Conservation (phyloP, 2,888 invertebrate genomes). For the Nineta flava region DNA sequence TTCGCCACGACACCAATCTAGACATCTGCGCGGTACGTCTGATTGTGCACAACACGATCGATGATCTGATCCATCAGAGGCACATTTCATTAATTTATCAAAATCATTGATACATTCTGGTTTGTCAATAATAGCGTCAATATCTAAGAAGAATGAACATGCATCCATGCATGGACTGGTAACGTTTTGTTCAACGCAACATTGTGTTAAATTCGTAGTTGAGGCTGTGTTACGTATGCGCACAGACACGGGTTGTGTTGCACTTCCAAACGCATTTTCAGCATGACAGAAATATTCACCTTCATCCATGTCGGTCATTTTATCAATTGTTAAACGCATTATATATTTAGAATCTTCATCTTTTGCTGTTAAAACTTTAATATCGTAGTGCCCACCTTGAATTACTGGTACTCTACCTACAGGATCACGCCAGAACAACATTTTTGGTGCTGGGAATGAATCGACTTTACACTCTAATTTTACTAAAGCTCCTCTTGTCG, state of each 20-base stretch:
- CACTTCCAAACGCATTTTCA: conserved; percentile 64
- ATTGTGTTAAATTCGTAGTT: conserved; percentile 58
- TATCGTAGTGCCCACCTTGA: conserved; percentile 58
- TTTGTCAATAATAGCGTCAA: conserved; percentile 65
- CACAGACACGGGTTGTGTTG: conserved; percentile 56
- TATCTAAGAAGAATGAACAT: conserved; percentile 68
- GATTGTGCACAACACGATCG: conserved; percentile 66
- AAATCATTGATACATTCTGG: conserved; percentile 71
- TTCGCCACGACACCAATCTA: conserved; percentile 74
- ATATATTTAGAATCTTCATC: conserved; percentile 52
- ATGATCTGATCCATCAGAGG: conserved; percentile 69
- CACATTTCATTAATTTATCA: conserved; percentile 72
- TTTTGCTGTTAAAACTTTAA: conserved; percentile 39
- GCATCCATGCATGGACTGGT: conserved; percentile 64
- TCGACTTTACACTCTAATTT: conserved; percentile 63
- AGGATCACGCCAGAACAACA: conserved; percentile 68
- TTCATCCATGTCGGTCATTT: conserved; percentile 50
- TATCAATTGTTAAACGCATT: conserved; percentile 59
- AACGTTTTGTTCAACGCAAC: conserved; percentile 68
- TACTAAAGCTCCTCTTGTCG: conserved; percentile 57
- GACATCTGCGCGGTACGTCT: conserved; percentile 63
- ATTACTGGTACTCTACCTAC: conserved; percentile 58
- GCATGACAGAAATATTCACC: conserved; percentile 77
- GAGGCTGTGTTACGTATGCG: conserved; percentile 45
- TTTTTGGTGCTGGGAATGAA: conserved; percentile 63